A percentile compares a stretch with the other conserved stretches of the same genome.
phyloP scores from a whole-genome alignment of 2,113 vertebrate genomes.

The Strix uralensis region DNA sequence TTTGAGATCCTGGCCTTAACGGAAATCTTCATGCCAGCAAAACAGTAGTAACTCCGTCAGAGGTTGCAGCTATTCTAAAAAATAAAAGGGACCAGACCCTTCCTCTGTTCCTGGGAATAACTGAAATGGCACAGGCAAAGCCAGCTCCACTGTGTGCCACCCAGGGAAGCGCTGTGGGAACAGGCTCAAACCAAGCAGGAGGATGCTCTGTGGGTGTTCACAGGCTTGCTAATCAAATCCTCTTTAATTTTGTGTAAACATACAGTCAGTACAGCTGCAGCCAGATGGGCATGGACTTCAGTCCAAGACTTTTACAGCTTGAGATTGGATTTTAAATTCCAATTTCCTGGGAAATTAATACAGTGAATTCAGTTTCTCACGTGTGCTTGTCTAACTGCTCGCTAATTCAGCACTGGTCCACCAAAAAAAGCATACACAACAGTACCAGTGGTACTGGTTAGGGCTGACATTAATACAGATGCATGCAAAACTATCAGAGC shows the following conservation, averaged over 20 bases:
- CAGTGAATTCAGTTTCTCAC: neutral
- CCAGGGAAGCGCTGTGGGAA: neutral
- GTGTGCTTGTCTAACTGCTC: neutral
- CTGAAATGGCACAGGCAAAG: neutral
- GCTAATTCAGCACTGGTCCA: neutral
- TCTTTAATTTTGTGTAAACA: neutral
- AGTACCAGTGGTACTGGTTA: neutral
- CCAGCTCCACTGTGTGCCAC: rapidly evolving
- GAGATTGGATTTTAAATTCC: neutral
- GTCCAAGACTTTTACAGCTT: neutral
- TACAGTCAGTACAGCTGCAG: neutral
- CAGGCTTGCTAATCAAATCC: neutral
- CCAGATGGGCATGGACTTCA: neutral
- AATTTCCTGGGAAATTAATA: neutral
- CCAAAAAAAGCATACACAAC: neutral
- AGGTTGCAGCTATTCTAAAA: neutral
- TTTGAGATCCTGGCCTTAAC: neutral
- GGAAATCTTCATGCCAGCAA: neutral
- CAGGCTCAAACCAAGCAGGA: neutral
- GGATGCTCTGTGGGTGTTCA: neutral
- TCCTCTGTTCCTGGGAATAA: neutral
- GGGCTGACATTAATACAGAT: neutral
- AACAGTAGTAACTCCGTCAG: neutral
- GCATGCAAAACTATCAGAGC: neutral
- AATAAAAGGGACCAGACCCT: neutral